These are phyloP conservation scores for Apteryx mantelli DNA, from an alignment of 2,113 vertebrate genomes.

Conservation along the genomic window DNA sequence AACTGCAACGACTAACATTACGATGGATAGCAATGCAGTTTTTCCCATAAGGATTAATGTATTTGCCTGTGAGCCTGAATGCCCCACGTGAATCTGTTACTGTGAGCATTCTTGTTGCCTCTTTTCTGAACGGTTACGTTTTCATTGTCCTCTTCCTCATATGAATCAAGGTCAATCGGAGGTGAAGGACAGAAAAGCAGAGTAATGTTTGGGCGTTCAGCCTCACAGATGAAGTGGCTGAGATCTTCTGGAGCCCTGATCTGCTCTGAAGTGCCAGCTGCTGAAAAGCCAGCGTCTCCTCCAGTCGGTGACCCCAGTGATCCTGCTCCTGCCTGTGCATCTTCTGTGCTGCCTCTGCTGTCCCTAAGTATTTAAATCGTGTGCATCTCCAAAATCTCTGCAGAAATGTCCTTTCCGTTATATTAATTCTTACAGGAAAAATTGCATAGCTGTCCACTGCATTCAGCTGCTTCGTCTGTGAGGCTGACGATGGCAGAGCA, in stretches of 20 bases:
- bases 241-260: not conserved
- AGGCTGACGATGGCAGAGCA: not conserved
- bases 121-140: not conserved
- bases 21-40: rapidly evolving
- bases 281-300: not conserved
- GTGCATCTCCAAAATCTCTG: not conserved
- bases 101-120: not conserved
- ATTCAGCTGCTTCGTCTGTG: not conserved
- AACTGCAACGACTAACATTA: rapidly evolving
- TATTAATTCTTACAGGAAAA: not conserved
- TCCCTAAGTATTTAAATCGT: not conserved
- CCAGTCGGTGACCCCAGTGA: not conserved
- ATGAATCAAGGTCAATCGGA: not conserved
- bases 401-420: not conserved
- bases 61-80: not conserved
- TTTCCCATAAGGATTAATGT: not conserved
- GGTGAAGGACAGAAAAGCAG: not conserved
- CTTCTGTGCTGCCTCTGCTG: rapidly evolving
- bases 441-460: not conserved
- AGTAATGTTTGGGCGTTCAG: not conserved
- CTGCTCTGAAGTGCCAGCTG: not conserved
- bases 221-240: not conserved
- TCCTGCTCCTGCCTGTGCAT: not conserved
- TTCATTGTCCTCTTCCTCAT: not conserved
- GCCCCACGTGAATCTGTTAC: not conserved